A percentile compares a stretch with the other conserved stretches of the same genome.
phyloP scores from a whole-genome alignment of 2,113 vertebrate genomes.

The Pterophyllum scalare region DNA sequence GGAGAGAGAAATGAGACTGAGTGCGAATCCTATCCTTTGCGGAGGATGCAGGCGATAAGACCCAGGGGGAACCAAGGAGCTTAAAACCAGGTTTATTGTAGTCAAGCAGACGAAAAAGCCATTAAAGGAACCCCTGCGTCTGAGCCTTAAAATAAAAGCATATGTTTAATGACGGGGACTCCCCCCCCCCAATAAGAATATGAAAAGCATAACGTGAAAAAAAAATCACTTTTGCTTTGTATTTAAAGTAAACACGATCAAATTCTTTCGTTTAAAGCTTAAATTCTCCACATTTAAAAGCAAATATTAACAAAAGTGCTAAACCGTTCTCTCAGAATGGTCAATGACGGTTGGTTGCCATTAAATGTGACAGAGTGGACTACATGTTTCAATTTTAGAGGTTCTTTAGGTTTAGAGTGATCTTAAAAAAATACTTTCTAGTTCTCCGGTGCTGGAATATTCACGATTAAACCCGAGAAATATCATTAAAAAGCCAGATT shows the following conservation, averaged over 20 bases:
- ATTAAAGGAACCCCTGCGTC: neutral
- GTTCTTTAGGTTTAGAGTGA: neutral
- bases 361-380: neutral
- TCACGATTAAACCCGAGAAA: neutral
- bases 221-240: too few relatives aligned
- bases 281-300: neutral
- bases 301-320: neutral
- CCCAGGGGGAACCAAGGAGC: slow-evolving; percentile 26
- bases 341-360: neutral
- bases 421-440: neutral
- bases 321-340: neutral
- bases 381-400: neutral
- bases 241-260: neutral
- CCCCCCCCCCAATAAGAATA: neutral
- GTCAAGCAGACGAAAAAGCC: slow-evolving; percentile 14
- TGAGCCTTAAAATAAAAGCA: slow-evolving; percentile 20
- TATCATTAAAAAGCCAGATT: neutral
- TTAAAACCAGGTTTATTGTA: neutral
- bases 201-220: neutral
- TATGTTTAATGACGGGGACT: accelerated
- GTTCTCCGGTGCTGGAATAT: neutral
- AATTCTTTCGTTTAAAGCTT: neutral
- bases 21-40: slow-evolving; percentile 26
- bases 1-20: neutral
- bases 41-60: slow-evolving; percentile 41